Base-by-base conservation (phyloP, 2,888 invertebrate species). In the Cryptocheilus praepositus region DNA sequence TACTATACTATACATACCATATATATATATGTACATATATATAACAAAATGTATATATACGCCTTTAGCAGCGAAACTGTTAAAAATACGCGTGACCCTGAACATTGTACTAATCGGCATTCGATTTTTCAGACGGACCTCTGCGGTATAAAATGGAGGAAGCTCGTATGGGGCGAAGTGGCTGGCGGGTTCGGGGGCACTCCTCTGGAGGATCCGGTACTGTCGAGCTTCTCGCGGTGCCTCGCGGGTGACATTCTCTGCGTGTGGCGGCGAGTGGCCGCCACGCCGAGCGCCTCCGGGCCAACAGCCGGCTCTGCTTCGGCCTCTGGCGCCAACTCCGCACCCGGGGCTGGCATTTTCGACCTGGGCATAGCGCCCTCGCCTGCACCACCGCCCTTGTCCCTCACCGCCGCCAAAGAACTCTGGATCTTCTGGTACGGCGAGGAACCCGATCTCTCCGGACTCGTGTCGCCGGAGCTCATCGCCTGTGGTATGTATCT, bases 371-470 rank as follows among this genome's bases (percentile, higher is more conserved):
- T 88, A 71, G 92, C 91, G 87, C 91, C 90, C 85, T 91, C 91
- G 88, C 90, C 90, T 75, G 90, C 90, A 80, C 93, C 93, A 86
- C 94, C 94, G 86, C 95, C 95, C 78, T 92, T 96, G 84, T 94
- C 95, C 83, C 92, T 96, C 82, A 93, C 94, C 88, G 94, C 95
- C 86, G 94, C 96, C 89, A 99, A 98, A 91, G 99, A 99, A 90
- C 93, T 99, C 72, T 99, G 99, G 99, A 96, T 99, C 89, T 99
- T 99, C 92, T 99, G 99, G 99, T 99, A 99, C 91, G 98, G 98
- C 86, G 98, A 98, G 89, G 97, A 97, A 90, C 97, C 97, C 65
- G 96, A 97, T 90, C 92, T 97, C 76, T 93, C 92, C 84, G 94
- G 94, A 70, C 91, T 97, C 84, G 94, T 97, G 81, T 94, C 95